A percentile compares a stretch with the other conserved stretches of the same genome.
phyloP scores from a whole-genome alignment of 2,797 vertebrate species.

The Falco peregrinus region DNA sequence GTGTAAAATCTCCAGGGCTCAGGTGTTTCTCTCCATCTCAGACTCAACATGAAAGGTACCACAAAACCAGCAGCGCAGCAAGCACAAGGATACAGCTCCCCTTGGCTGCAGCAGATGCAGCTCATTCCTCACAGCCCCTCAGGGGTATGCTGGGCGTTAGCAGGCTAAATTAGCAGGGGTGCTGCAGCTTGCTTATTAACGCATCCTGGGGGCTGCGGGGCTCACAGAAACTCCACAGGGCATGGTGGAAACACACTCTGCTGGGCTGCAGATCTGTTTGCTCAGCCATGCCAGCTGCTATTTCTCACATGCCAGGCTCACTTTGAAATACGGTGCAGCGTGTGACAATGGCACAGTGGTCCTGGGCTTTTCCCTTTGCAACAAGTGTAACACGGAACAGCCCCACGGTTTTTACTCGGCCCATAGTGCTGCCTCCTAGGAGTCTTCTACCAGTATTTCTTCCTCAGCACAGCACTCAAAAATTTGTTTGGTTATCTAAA shows the following conservation, averaged over 20 bases:
- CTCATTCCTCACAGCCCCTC: background rate
- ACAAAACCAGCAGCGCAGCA: background rate
- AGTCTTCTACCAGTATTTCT: background rate
- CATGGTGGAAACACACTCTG: background rate
- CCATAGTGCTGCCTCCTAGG: background rate
- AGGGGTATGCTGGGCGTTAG: background rate
- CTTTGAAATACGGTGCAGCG: rapidly evolving
- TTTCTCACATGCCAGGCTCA: background rate
- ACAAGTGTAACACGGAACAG: background rate
- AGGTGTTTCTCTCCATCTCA: background rate
- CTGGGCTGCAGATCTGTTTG: background rate
- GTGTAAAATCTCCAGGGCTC: background rate
- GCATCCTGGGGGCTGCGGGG: rapidly evolving
- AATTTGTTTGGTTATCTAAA: background rate
- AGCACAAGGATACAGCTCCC: background rate
- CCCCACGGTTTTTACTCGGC: background rate
- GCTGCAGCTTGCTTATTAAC: rapidly evolving
- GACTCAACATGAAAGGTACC: background rate
- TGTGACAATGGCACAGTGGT: rapidly evolving
- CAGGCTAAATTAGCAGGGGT: background rate
- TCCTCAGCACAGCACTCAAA: background rate
- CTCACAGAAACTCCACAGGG: background rate
- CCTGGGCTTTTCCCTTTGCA: background rate
- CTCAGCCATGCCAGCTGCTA: background rate
- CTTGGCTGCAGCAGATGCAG: background rate